Evolutionary conservation across 2,888 invertebrate genomes (phyloP).

Genomic region (Digitonthophagus gazella): DNA sequence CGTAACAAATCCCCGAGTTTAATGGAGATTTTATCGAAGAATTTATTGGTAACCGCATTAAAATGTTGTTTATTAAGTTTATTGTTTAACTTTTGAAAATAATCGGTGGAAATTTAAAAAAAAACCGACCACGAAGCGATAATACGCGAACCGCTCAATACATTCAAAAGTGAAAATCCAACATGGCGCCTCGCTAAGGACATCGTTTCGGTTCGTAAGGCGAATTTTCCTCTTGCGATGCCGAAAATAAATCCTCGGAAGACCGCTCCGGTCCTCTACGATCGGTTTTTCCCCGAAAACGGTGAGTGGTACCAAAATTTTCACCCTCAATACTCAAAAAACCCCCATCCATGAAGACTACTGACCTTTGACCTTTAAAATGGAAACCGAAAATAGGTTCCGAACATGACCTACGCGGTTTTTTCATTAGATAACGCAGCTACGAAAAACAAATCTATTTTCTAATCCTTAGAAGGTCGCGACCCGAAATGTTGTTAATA

Average conservation of each 20-base stretch:
- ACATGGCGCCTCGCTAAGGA: slow-evolving; percentile 46
- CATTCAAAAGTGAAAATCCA: slow-evolving; percentile 54
- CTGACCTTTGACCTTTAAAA: slow-evolving; percentile 47
- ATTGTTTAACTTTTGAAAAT: not conserved
- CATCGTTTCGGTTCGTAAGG: slow-evolving; percentile 12
- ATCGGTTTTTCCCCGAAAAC: slow-evolving; percentile 13
- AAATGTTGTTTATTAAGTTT: not conserved
- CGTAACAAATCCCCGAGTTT: not conserved
- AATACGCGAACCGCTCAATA: slow-evolving; percentile 41
- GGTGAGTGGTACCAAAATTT: slow-evolving; percentile 6
- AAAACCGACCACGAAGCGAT: slow-evolving; percentile 11
- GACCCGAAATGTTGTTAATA: not conserved
- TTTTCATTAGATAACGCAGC: not conserved
- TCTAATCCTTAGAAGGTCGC: not conserved
- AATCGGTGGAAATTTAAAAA: not conserved
- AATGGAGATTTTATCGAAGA: not conserved
- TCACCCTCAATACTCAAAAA: slow-evolving; percentile 4
- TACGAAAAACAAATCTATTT: not conserved
- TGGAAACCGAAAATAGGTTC: slow-evolving; percentile 26
- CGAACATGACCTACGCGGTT: slow-evolving; percentile 3
- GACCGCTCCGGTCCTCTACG: not conserved
- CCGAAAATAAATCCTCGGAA: too few species aligned
- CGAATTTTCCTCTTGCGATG: too few species aligned
- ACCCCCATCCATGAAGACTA: slow-evolving; percentile 19
- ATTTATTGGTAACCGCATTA: not conserved